Evolutionary conservation across 2,888 invertebrate genomes (phyloP).

Genomic region (Salticus scenicus): DNA sequence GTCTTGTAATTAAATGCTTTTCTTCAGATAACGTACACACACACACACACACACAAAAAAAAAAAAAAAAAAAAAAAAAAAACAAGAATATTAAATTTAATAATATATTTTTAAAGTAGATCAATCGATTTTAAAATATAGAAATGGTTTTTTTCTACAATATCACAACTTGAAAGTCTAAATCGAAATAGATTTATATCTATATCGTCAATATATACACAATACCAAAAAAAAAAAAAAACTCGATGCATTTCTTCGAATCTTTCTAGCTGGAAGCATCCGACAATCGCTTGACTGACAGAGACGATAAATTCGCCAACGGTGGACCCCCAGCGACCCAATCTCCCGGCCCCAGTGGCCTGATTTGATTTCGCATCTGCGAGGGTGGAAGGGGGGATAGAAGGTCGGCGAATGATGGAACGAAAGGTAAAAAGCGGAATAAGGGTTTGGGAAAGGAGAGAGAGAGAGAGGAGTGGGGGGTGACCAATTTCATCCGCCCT

Average conservation of each 20-base stretch:
- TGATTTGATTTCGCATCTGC: constrained; percentile 70
- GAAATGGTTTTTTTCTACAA: no score
- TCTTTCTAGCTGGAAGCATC: neutral
- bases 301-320: constrained; percentile 15
- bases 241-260: no score
- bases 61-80: no score
- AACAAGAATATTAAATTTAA: no score
- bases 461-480: constrained; percentile 37
- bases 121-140: no score
- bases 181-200: no score
- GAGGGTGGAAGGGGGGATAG: constrained; percentile 3
- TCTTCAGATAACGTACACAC: no score
- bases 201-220: no score
- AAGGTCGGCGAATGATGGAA: neutral
- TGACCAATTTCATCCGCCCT: constrained; percentile 63
- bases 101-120: no score
- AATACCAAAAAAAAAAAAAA: neutral
- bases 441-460: neutral
- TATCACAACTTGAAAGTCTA: no score
- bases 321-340: neutral
- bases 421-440: constrained; percentile 11
- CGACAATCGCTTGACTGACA: neutral
- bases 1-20: no score
- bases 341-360: constrained; percentile 50
- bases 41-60: no score